Conservation (phyloP, 2,888 invertebrate species). For the Drosophila kanekoi region DNA sequence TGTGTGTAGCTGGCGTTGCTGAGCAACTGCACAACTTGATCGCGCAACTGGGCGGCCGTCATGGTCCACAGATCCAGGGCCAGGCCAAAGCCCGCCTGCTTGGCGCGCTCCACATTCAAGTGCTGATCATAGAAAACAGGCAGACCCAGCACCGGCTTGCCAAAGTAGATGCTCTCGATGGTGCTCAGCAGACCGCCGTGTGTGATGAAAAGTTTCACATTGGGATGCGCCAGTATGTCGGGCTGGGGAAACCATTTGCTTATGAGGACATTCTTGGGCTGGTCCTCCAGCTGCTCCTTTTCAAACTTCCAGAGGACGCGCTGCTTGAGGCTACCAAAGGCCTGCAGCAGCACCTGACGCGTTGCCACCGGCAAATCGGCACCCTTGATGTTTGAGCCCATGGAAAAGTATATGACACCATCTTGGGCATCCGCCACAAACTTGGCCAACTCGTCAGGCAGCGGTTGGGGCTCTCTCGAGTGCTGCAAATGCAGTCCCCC, state of each 20-base stretch:
- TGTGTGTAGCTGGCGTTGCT: slow-evolving; percentile 60
- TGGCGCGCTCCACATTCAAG: slow-evolving; percentile 85
- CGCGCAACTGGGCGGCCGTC: slow-evolving; percentile 74
- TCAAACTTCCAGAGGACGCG: slow-evolving; percentile 85
- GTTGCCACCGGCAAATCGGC: slow-evolving; percentile 67
- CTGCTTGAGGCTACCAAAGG: slow-evolving; percentile 62
- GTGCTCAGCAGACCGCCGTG: slow-evolving; percentile 86
- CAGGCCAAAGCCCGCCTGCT: slow-evolving; percentile 84
- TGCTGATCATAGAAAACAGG: slow-evolving; percentile 86
- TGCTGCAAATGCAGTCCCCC: slow-evolving; percentile 83
- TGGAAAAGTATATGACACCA: slow-evolving; percentile 85
- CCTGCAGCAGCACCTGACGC: slow-evolving; percentile 58
- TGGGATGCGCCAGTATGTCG: slow-evolving; percentile 85
- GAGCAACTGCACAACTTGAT: slow-evolving; percentile 64
- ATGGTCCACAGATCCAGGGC: slow-evolving; percentile 79
- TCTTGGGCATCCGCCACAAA: slow-evolving; percentile 83
- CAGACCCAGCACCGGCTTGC: slow-evolving; percentile 85
- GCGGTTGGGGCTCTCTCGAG: slow-evolving; percentile 57
- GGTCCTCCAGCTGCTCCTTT: slow-evolving; percentile 71
- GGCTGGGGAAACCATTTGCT: slow-evolving; percentile 85
- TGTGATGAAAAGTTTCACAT: slow-evolving; percentile 85
- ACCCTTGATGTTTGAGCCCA: slow-evolving; percentile 85
- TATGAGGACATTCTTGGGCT: slow-evolving; percentile 78
- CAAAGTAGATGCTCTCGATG: slow-evolving; percentile 85
- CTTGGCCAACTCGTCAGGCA: slow-evolving; percentile 79